Conservation (phyloP, 2,888 invertebrate genomes). For the Dugesia japonica region DNA sequence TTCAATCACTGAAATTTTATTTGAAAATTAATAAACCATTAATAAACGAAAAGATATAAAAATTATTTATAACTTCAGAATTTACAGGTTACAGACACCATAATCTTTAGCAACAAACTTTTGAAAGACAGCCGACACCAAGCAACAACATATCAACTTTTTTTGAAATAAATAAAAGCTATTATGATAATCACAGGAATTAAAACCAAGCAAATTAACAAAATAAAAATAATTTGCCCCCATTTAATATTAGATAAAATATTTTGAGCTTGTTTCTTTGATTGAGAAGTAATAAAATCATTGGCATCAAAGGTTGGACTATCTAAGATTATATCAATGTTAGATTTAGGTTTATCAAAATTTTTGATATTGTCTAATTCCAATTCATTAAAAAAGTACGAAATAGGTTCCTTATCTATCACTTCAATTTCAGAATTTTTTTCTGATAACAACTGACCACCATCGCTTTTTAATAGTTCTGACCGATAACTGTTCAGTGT, state of each 20-base stretch:
- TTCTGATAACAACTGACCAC: background rate
- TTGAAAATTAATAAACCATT: no score
- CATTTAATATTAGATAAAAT: background rate
- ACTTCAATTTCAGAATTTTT: background rate
- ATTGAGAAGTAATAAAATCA: background rate
- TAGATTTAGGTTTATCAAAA: background rate
- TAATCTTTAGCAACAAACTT: background rate
- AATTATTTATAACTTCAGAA: no score
- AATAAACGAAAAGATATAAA: no score
- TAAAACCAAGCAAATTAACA: background rate
- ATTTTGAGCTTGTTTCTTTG: background rate
- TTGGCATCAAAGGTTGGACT: background rate
- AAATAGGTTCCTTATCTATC: background rate
- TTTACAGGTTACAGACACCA: no score
- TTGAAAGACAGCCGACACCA: background rate
- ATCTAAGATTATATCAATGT: background rate
- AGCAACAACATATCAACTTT: background rate
- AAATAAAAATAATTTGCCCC: background rate
- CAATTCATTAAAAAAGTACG: no score
- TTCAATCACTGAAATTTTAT: no score
- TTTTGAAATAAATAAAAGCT: background rate
- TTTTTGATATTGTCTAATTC: no score
- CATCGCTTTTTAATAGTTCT: background rate
- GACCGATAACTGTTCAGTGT: background rate
- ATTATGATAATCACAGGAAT: background rate